Percentiles rank a stretch among this genome's conserved stretches.
Evolutionary conservation across 2,113 vertebrate genomes (phyloP).

Genomic region (Psettodes erumei): DNA sequence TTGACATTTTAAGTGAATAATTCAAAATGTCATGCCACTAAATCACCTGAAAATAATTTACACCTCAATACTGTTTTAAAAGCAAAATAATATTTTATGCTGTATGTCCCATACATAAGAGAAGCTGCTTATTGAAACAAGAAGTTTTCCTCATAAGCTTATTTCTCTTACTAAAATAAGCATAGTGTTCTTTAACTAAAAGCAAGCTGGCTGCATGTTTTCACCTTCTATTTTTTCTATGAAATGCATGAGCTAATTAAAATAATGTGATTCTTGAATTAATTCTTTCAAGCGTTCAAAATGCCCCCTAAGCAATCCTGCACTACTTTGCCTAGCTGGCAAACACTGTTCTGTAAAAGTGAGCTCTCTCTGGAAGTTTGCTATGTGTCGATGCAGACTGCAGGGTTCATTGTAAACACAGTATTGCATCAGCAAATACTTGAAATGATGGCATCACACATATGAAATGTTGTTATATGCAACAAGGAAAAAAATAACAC

Average conservation of each 20-base stretch:
- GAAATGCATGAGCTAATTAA: slow-evolving; percentile 59
- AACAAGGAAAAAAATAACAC: slow-evolving; percentile 45
- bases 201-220: slow-evolving; percentile 26
- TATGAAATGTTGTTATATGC: slow-evolving; percentile 65
- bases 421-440: slow-evolving; percentile 73
- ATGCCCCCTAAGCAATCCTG: slow-evolving; percentile 35
- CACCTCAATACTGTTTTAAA: not conserved
- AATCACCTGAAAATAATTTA: not conserved
- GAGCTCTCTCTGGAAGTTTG: slow-evolving; percentile 59
- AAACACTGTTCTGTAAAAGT: slow-evolving; percentile 29
- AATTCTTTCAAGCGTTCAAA: slow-evolving; percentile 57
- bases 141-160: slow-evolving; percentile 16
- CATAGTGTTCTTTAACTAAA: slow-evolving; percentile 23
- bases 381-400: slow-evolving; percentile 60
- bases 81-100: not conserved
- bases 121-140: slow-evolving; percentile 27
- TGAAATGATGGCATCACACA: slow-evolving; percentile 75
- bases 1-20: not conserved
- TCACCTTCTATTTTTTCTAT: slow-evolving; percentile 2
- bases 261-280: slow-evolving; percentile 52
- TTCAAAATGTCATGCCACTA: not conserved
- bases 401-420: slow-evolving; percentile 72
- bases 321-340: slow-evolving; percentile 34
- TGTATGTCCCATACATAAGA: slow-evolving; percentile 12
- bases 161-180: slow-evolving; percentile 35